Evolutionary conservation across 2,888 invertebrate species (phyloP).

Genomic region (Anthophora plumipes): DNA sequence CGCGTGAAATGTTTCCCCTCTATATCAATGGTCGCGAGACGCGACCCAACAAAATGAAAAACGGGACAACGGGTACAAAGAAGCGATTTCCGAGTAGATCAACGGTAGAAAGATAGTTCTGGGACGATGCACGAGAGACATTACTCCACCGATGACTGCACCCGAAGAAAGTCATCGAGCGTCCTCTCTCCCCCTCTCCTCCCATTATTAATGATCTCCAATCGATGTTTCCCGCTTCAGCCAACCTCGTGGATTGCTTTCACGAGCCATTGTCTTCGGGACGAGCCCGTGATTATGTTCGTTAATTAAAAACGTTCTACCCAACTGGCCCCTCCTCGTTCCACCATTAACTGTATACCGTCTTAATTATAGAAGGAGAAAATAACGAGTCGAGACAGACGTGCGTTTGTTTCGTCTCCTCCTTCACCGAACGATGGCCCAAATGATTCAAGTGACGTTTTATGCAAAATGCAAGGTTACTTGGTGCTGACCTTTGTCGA

Average conservation of each 20-base stretch:
- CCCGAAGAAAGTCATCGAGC: conserved; percentile 57
- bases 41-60: conserved; percentile 1
- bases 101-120: conserved; percentile 25
- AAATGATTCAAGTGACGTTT: conserved; percentile 45
- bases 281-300: conserved; percentile 55
- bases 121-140: conserved; percentile 34
- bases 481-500: conserved; percentile 42
- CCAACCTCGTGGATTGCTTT: conserved; percentile 58
- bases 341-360: conserved; percentile 2
- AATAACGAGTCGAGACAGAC: conserved; percentile 45
- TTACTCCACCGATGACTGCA: conserved; percentile 42
- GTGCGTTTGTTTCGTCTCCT: conserved; percentile 14
- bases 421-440: background rate
- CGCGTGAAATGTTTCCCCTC: conserved; percentile 21
- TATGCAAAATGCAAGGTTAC: conserved; percentile 62
- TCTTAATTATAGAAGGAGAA: conserved; percentile 52
- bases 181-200: conserved; percentile 13
- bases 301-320: conserved; percentile 62
- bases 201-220: conserved; percentile 62
- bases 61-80: conserved; percentile 18
- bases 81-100: conserved; percentile 21
- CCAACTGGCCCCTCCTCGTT: background rate
- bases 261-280: conserved; percentile 66
- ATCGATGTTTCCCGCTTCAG: conserved; percentile 56
- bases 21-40: too few species aligned